Conservation (phyloP, 92 coral and sea anemone genomes). For the Phenganax stokvisi region DNA sequence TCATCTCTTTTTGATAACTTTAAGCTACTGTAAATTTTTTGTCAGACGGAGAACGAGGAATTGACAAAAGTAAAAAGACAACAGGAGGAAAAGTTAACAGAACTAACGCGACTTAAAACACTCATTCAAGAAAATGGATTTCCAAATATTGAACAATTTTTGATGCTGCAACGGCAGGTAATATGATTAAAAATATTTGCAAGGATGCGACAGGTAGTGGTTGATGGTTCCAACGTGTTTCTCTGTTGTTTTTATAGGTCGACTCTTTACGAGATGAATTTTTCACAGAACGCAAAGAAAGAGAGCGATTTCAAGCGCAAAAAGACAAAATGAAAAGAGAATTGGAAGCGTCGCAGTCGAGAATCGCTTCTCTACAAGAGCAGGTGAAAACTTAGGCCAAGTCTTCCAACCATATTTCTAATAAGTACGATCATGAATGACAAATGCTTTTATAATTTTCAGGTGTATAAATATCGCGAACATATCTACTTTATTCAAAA, state of each 20-base stretch:
- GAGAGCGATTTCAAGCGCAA: constrained; percentile 74
- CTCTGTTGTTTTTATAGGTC: constrained; percentile 41
- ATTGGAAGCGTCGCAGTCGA: constrained; percentile 75
- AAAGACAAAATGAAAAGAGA: constrained; percentile 94
- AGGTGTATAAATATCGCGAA: constrained; percentile 98
- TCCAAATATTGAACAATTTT: constrained; percentile 84
- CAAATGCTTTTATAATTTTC: neutral
- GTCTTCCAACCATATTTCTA: neutral
- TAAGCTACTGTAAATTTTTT: neutral
- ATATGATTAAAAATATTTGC: neutral
- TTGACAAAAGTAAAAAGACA: constrained; percentile 66
- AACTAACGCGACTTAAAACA: constrained; percentile 76
- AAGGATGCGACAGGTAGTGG: neutral
- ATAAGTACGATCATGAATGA: no score
- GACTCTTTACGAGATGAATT: constrained; percentile 82
- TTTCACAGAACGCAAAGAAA: constrained; percentile 83
- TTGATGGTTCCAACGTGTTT: neutral
- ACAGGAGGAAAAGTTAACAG: constrained; percentile 87
- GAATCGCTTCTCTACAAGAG: constrained; percentile 90
- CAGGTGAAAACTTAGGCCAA: constrained; percentile 52
- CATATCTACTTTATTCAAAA: constrained; percentile 92
- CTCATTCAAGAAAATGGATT: constrained; percentile 89
- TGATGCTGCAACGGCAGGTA: constrained; percentile 88
- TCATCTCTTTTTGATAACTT: no score
- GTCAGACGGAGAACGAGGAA: constrained; percentile 84